phyloP scores from a whole-genome alignment of 2,888 invertebrate genomes.

The Tipula vernalis region DNA sequence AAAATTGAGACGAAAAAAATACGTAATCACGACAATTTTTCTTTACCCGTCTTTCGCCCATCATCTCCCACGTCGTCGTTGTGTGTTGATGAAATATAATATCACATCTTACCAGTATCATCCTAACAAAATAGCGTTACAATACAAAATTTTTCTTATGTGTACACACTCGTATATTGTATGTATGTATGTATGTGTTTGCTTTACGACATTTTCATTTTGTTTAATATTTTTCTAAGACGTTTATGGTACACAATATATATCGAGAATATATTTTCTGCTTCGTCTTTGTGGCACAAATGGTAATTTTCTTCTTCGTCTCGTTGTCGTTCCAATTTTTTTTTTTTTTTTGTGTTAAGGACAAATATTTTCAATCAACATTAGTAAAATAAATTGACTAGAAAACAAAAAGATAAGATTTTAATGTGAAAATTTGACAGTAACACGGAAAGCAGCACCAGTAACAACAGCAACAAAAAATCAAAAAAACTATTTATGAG shows the following conservation, averaged over 20 bases:
- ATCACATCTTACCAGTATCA: neutral
- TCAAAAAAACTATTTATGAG: neutral
- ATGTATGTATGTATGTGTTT: neutral
- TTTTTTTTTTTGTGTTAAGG: neutral
- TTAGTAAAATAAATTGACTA: conserved; percentile 4
- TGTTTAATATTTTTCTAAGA: neutral
- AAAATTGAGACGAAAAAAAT: neutral
- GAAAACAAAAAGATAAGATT: conserved; percentile 4
- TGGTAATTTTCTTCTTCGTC: neutral
- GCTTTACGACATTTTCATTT: neutral
- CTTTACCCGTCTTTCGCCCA: neutral
- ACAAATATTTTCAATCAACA: conserved; percentile 4
- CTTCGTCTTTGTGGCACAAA: neutral
- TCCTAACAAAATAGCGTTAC: neutral
- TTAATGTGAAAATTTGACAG: neutral
- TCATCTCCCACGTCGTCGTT: neutral
- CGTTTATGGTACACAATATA: neutral
- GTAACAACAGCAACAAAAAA: neutral
- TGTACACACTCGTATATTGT: neutral
- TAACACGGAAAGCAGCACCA: neutral
- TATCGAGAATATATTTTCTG: neutral
- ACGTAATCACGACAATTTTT: neutral
- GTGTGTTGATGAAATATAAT: neutral
- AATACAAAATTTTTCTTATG: neutral
- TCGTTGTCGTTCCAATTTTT: neutral